Evolutionary conservation across 2,797 vertebrate species (phyloP), one percentile per base, ranked within the genome.

Genomic region (Moxostoma hubbsi): DNA sequence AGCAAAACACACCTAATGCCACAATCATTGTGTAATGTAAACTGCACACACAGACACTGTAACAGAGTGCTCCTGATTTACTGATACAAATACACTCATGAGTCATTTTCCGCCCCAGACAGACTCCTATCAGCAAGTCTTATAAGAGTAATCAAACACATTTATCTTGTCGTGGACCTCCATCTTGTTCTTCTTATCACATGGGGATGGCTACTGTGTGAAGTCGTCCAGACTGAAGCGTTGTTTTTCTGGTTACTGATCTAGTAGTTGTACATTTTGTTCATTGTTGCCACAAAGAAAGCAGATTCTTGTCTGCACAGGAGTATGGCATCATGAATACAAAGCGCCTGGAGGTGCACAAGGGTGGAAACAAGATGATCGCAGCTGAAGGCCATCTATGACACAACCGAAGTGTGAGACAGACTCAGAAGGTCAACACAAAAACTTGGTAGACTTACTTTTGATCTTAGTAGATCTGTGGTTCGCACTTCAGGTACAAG

Each of bases 301-400:
- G 87, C 58, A 88, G 90, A 91, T 89, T 82, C 81, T 89, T 88
- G 89, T 92, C 88, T 86, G 80, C 79, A 63, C 78, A 84, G 13
- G 80, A 58, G 75, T 62, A 87, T 91, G 88, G 91, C 88, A 90
- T 92, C 90, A 90, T 89, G 73, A 79, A 76, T 71, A 64, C 53
- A 84, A 80, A 85, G 80, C 57, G 59, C 15, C 36, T 2, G 24
- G 4, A 36, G 43, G 61, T 3, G 16, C 12, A n/a, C 2, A 1
- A 53, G 13, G 5, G 55, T 57, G 45, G 54, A 68, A 67, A 61
- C 24, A 5, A 16, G 45, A 57, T 15, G 53, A 81, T 73, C 70
- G 54, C 61, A 59, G 55, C 67, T 68, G 70, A 11, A 74, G 54
- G 62, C 49, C 47, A 9, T 13, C 13, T 24, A 36, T 65, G 64